These are phyloP conservation scores for Thinocorus orbignyianus DNA, from an alignment of 2,113 vertebrate species.

Conservation along the genomic window DNA sequence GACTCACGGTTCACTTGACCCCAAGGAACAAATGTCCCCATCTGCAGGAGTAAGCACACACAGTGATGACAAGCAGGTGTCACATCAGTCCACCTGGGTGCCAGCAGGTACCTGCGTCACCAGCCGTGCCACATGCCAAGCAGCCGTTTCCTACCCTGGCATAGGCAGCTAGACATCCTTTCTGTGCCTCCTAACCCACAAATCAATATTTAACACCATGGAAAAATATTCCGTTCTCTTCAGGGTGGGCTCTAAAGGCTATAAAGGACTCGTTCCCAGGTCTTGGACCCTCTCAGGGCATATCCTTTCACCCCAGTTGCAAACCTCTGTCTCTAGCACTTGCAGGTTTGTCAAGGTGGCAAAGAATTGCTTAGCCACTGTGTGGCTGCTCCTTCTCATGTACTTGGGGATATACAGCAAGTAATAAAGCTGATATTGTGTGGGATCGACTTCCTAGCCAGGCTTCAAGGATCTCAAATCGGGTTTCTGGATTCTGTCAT, in stretches of 20 bases:
- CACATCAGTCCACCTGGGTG: not conserved
- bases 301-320: not conserved
- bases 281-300: fast-evolving
- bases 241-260: not conserved
- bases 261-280: not conserved
- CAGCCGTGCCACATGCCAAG: fast-evolving
- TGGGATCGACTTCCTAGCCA: not conserved
- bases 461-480: not conserved
- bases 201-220: not conserved
- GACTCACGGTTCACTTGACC: not conserved
- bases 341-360: not conserved
- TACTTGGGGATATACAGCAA: not conserved
- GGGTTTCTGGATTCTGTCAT: not conserved
- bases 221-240: not conserved
- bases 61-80: not conserved
- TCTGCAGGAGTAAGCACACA: not conserved
- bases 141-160: not conserved
- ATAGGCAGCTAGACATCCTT: not conserved
- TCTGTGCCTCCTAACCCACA: not conserved
- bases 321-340: not conserved
- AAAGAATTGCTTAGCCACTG: not conserved
- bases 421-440: not conserved
- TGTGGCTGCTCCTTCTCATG: not conserved
- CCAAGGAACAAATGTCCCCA: fast-evolving
- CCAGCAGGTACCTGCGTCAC: not conserved